Evolutionary conservation across 2,797 vertebrate genomes (phyloP).

Genomic region (Xyrichtys novacula): DNA sequence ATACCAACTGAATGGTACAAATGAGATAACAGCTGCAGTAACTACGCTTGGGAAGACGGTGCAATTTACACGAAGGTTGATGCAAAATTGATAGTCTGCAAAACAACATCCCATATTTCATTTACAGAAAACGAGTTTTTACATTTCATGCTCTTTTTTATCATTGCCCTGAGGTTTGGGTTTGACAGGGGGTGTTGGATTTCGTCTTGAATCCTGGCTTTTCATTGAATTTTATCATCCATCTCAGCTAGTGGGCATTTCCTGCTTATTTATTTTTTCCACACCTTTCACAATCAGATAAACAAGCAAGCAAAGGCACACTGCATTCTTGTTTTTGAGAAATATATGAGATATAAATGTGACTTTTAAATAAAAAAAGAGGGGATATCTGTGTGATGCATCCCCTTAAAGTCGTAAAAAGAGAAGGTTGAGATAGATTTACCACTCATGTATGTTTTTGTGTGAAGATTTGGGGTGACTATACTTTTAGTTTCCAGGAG

Average conservation of each 20-base stretch:
- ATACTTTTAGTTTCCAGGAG: not conserved
- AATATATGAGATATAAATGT: not conserved
- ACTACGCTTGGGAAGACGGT: not conserved
- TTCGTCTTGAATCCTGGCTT: not conserved
- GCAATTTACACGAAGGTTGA: not conserved
- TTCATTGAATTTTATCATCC: not conserved
- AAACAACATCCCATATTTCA: not conserved
- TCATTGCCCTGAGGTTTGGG: not conserved
- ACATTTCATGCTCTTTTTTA: not conserved
- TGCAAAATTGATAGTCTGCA: not conserved
- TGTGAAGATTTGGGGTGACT: conserved; percentile 19
- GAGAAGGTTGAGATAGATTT: conserved; percentile 37
- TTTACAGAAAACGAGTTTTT: not conserved
- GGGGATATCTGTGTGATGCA: conserved; percentile 29
- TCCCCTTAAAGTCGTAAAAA: conserved; percentile 27
- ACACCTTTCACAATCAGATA: not conserved
- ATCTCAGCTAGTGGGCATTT: not conserved
- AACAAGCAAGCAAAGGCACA: not conserved
- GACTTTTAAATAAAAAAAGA: conserved; percentile 25
- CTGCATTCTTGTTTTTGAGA: not conserved
- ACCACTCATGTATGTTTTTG: conserved; percentile 52
- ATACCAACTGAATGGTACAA: conserved; percentile 5
- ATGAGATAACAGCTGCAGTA: conserved; percentile 12
- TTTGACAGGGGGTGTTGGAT: not conserved
- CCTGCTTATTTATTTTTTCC: not conserved